These are phyloP conservation scores for Zoanthus sansibaricus DNA, from an alignment of 92 coral and sea anemone genomes.

Conservation along the genomic window DNA sequence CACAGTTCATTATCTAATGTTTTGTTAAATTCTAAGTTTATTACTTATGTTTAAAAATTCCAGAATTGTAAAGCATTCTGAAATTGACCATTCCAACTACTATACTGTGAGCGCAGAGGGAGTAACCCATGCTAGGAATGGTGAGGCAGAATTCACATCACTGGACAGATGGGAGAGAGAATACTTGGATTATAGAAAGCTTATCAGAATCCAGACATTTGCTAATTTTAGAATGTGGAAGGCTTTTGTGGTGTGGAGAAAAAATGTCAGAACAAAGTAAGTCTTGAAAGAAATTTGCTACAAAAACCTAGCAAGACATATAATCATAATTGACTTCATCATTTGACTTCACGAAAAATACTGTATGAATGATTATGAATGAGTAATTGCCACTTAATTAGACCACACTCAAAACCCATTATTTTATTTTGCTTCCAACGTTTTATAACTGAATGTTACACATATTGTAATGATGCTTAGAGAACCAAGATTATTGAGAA, in stretches of 20 bases:
- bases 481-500: no score
- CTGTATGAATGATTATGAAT: no score
- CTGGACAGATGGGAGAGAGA: conserved; percentile 94
- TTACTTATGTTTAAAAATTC: not conserved
- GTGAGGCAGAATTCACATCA: conserved; percentile 95
- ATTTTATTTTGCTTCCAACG: no score
- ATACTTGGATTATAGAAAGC: conserved; percentile 83
- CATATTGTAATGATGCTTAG: no score
- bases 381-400: no score
- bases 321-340: no score
- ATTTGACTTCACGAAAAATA: no score
- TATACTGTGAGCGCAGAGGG: conserved; percentile 92
- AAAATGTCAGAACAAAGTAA: conserved; percentile 96
- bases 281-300: conserved; percentile 25
- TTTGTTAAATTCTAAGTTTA: no score
- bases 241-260: conserved; percentile 99
- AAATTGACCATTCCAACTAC: conserved; percentile 90
- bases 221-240: conserved; percentile 99
- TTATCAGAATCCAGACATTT: conserved; percentile 92
- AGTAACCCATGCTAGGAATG: conserved; percentile 82
- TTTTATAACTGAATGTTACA: no score
- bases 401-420: no score
- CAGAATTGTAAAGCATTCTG: conserved; percentile 94
- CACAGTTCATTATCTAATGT: no score
- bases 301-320: no score